These are phyloP conservation scores for Holocentrus rufus DNA, from an alignment of 2,797 vertebrate genomes.

Conservation along the genomic window DNA sequence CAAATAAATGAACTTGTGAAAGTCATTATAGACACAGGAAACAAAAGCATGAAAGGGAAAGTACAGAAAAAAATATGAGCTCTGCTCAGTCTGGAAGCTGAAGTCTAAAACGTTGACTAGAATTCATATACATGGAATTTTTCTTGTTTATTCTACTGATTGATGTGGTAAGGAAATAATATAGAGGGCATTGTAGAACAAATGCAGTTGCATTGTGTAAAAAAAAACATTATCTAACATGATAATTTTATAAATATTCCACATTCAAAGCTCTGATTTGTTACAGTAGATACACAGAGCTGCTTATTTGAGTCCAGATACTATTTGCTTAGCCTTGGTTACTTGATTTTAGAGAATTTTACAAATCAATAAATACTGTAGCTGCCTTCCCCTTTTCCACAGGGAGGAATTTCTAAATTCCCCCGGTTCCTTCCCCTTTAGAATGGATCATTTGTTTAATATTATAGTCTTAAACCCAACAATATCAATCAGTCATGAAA, in stretches of 20 bases:
- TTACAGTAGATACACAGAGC: conserved; percentile 9
- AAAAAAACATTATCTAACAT: background rate
- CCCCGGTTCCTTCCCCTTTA: conserved; percentile 51
- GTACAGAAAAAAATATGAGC: background rate
- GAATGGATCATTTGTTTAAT: conserved; percentile 78
- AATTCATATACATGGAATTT: conserved; percentile 16
- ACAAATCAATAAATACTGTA: conserved; percentile 36
- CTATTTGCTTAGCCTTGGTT: conserved; percentile 39
- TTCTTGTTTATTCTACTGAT: conserved; percentile 34
- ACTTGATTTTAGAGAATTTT: conserved; percentile 6
- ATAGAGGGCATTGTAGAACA: conserved; percentile 23
- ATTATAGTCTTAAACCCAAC: conserved; percentile 78
- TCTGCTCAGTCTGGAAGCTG: conserved; percentile 2
- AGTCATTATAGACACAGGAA: conserved; percentile 39
- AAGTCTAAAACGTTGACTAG: conserved; percentile 19
- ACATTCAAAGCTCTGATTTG: background rate
- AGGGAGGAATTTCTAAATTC: conserved; percentile 53
- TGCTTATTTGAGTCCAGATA: background rate
- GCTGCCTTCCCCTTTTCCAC: conserved; percentile 36
- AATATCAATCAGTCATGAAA: conserved; percentile 79
- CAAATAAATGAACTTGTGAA: conserved; percentile 53
- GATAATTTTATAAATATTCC: conserved; percentile 1
- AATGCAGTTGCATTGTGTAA: conserved; percentile 12
- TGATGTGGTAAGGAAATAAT: background rate
- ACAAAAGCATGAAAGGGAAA: conserved; percentile 39